These are phyloP conservation scores for Eulacestoma nigropectus DNA, from an alignment of 2,113 vertebrate genomes.

Conservation along the genomic window DNA sequence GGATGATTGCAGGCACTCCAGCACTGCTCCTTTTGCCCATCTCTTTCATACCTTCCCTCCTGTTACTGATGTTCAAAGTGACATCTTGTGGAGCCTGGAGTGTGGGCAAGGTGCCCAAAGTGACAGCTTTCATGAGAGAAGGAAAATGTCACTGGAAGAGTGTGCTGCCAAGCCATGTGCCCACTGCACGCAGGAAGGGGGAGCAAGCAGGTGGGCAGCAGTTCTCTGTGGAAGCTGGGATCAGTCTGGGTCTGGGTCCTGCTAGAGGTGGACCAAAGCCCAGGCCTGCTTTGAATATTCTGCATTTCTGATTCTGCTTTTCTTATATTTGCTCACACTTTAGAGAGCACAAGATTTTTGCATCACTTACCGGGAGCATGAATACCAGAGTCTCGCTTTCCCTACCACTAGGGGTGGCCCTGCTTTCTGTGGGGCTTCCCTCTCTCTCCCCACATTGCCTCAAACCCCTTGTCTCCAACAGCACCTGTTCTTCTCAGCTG, in stretches of 20 bases:
- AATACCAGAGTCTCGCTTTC: rapidly evolving
- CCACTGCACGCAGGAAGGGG: rapidly evolving
- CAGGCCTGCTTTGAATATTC: not conserved
- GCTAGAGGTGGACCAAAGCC: not conserved
- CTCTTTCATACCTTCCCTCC: not conserved
- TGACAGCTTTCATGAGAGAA: not conserved
- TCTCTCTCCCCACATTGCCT: not conserved
- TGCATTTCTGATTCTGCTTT: not conserved
- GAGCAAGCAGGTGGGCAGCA: not conserved
- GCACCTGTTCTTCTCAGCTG: not conserved
- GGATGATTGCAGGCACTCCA: not conserved
- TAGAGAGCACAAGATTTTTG: not conserved
- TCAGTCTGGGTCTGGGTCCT: not conserved
- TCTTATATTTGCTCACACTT: not conserved
- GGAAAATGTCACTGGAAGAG: not conserved
- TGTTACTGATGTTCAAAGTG: not conserved
- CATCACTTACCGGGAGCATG: rapidly evolving
- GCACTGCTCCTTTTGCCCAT: rapidly evolving
- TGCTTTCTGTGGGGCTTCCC: not conserved
- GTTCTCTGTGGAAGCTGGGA: not conserved
- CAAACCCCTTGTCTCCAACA: not conserved
- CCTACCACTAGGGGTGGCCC: rapidly evolving
- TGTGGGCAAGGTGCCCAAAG: not conserved
- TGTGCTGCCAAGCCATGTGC: not conserved
- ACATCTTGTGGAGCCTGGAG: not conserved